Base-by-base conservation (phyloP, 2,113 vertebrate genomes). In the Genyomyrus donnyi region DNA sequence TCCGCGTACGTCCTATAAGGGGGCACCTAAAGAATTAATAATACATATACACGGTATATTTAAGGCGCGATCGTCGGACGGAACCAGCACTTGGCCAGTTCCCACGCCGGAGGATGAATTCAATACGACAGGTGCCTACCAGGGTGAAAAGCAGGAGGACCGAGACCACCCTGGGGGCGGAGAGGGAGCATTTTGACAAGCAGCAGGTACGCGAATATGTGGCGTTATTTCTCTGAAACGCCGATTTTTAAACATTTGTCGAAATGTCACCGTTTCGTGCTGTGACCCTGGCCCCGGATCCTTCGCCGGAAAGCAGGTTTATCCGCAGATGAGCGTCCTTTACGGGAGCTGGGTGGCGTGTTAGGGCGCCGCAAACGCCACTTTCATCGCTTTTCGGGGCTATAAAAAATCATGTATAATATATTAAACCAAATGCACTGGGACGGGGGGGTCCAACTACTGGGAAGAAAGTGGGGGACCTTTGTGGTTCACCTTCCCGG, bases 181-280 rank as follows among this genome's bases (percentile, higher is more conserved):
- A 98, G 95, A 95, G 96, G 93, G 98, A 98, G 91, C 97, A 98
- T 93, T 98, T 98, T 94, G 98, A 98, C 94, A 98, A 96, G 93
- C 97, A 95, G 93, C 98, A 98, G 97, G 98, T 97, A 95, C 96
- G 95, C 95, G 96, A 95, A 35, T 31, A 77, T 27, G 17, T 9
- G n/a, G 42, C n/a, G 24, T 66, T 90, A 84, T 84, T 89, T 58
- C 2, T 15, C 9, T 31, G 4, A 49, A 53, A 17, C 24, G 21
- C 50, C 21, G n/a, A 35, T 87, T 27, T 52, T 53, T 2, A 42
- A 62, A 24, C 21, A 62, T 62, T 8, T 62, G 52, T 56, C 5
- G 10, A 21, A 62, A 62, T 88, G 53, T 42, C 56, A 58, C 15
- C 8, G 58, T 27, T 11, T 27, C 9, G n/a, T 27, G 62, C 62